A percentile compares a stretch with the other conserved stretches of the same genome.
Conservation (phyloP, 2,888 invertebrate species). For the Chalcis sispes region DNA sequence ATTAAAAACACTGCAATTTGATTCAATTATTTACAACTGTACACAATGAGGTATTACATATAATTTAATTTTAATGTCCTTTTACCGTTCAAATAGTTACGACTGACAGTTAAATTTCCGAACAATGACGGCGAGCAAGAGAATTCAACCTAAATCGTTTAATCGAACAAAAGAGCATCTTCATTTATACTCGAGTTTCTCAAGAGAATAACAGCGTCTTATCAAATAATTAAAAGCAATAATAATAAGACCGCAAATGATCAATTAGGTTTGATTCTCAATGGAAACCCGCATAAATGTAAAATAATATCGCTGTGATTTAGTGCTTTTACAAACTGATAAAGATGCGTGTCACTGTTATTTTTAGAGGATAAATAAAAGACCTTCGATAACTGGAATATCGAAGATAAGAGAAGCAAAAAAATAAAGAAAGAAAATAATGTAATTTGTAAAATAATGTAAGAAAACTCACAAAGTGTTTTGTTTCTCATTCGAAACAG, state of each 20-base stretch:
- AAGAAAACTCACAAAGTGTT: slow-evolving; percentile 34
- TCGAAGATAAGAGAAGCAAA: too few species aligned
- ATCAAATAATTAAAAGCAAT: background rate
- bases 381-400: too few species aligned
- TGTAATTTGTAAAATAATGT: background rate
- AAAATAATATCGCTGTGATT: slow-evolving; percentile 17
- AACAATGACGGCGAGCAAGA: background rate
- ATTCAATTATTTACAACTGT: background rate
- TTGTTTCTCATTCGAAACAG: slow-evolving; percentile 17
- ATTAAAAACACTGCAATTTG: background rate
- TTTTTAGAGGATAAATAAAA: slow-evolving; percentile 27
- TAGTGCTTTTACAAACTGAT: background rate
- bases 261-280: background rate
- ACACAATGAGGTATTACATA: background rate
- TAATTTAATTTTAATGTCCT: too few species aligned
- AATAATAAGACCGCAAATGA: too few species aligned
- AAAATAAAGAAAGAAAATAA: slow-evolving; percentile 4
- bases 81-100: too few species aligned
- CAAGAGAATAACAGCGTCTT: background rate
- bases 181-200: background rate
- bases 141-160: background rate
- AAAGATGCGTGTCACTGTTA: slow-evolving; percentile 13
- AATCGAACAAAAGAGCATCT: background rate
- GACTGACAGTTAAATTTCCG: too few species aligned
- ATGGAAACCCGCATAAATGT: background rate